These are phyloP conservation scores for Hedya salicella DNA, from an alignment of 2,888 invertebrate species.

Conservation along the genomic window DNA sequence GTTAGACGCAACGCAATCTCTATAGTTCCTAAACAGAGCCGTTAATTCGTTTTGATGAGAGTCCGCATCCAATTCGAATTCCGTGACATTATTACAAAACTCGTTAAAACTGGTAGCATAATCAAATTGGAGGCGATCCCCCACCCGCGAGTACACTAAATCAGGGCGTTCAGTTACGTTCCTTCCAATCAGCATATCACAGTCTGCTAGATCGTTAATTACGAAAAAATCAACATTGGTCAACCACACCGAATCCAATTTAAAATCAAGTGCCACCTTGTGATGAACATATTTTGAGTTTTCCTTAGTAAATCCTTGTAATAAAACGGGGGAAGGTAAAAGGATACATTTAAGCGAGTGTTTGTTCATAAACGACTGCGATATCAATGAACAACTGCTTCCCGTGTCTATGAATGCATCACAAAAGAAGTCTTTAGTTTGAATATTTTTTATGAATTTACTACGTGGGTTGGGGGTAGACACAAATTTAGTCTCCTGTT, in stretches of 20 bases:
- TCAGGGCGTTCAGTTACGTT: constrained; percentile 44
- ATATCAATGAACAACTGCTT: constrained; percentile 14
- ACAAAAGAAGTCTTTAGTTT: neutral
- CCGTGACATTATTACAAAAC: constrained; percentile 1
- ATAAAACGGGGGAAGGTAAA: constrained; percentile 11
- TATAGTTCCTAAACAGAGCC: constrained; percentile 26
- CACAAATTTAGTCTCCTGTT: constrained; percentile 15
- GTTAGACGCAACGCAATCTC: constrained; percentile 23
- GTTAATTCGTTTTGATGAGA: constrained; percentile 30
- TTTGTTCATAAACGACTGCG: neutral
- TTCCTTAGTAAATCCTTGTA: constrained; percentile 30
- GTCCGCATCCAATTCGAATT: constrained; percentile 14
- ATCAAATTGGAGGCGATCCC: constrained; percentile 5
- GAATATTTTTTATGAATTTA: constrained; percentile 7
- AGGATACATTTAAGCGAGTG: neutral
- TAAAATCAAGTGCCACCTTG: constrained; percentile 5
- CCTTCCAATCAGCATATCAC: constrained; percentile 46
- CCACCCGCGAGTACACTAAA: constrained; percentile 13
- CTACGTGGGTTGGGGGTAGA: constrained; percentile 4
- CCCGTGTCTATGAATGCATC: constrained; percentile 20
- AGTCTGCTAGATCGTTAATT: constrained; percentile 38
- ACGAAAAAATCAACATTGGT: constrained; percentile 6
- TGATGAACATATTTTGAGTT: constrained; percentile 6
- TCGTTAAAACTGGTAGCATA: neutral
- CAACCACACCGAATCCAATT: constrained; percentile 6